These are phyloP conservation scores for Callipepla squamata DNA, from an alignment of 2,113 vertebrate species.

Conservation along the genomic window DNA sequence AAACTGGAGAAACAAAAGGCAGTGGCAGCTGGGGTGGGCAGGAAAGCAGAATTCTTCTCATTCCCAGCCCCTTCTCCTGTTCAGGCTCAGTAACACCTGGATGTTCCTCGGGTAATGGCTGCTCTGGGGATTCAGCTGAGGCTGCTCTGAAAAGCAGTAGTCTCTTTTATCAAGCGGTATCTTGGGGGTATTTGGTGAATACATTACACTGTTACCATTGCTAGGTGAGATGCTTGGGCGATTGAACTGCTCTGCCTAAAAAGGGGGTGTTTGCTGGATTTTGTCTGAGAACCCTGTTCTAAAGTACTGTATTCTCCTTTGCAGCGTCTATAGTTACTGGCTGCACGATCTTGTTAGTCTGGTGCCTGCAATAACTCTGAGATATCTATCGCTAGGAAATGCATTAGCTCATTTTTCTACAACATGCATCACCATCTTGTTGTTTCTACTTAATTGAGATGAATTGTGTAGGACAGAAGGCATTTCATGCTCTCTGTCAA, in stretches of 20 bases:
- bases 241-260: not conserved
- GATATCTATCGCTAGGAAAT: not conserved
- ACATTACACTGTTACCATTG: fast-evolving
- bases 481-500: not conserved
- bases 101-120: constrained; percentile 48
- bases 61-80: constrained; percentile 81
- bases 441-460: not conserved
- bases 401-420: not conserved
- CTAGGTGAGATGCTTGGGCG: not conserved
- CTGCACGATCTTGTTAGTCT: not conserved
- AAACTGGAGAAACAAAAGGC: constrained; percentile 76
- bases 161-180: not conserved
- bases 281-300: not conserved
- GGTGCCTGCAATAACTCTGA: not conserved
- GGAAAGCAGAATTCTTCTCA: constrained; percentile 83
- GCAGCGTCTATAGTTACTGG: not conserved
- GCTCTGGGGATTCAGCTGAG: constrained; percentile 35
- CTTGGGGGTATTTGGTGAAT: not conserved
- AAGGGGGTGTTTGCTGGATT: not conserved
- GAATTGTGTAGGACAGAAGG: not conserved
- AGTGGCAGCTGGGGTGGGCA: constrained; percentile 78
- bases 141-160: not conserved
- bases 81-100: constrained; percentile 81
- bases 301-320: not conserved
- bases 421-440: not conserved